Base-by-base conservation (phyloP, 2,113 vertebrate species). In the Stercorarius parasiticus region DNA sequence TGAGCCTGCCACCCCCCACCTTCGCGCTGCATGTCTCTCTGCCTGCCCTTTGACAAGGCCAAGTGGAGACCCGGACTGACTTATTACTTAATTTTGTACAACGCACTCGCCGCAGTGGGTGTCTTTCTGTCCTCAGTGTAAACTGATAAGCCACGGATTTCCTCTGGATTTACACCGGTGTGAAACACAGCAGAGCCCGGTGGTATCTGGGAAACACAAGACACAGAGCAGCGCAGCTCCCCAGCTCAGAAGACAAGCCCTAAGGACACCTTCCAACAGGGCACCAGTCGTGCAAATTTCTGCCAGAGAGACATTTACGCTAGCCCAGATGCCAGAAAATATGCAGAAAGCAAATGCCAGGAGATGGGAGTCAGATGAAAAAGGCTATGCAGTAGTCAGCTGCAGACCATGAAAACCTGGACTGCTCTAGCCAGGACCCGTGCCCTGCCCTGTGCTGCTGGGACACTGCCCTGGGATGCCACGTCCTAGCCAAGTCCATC, bases 1-100 rank as follows among this genome's bases (percentile, higher is more conserved):
- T 70, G 95, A 97, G 94, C 95, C 95, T 94, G 80, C 93, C 90
- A 43, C 78, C 34, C 56, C 36, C 56, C 72, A 85, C 49, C 80
- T 83, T 78, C 69, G 66, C 0, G 2, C 81, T 47, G 86, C 91
- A 88, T 32, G 61, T 71, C 78, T 91, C 90, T 88, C 81, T 93
- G 70, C 62, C 71, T 83, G 83, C 95, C 95, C 87, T 96, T 94
- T 96, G 97, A 97, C 85, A 84, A 82, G 93, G 73, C 95, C 93
- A 93, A 89, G 89, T 32, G 67, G 88, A 87, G 86, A 94, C 74
- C 76, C 10, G 13, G 50, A 25, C 80, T 94, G 94, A 93, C 87
- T 85, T 85, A 95, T 62, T 92, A 83, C 93, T 96, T 94, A 79
- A 77, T 95, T 96, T 85, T 5, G 32, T 62, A 93, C 83, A 79